Conservation (phyloP, 64 coral and sea anemone genomes). For the Montipora capricornis region DNA sequence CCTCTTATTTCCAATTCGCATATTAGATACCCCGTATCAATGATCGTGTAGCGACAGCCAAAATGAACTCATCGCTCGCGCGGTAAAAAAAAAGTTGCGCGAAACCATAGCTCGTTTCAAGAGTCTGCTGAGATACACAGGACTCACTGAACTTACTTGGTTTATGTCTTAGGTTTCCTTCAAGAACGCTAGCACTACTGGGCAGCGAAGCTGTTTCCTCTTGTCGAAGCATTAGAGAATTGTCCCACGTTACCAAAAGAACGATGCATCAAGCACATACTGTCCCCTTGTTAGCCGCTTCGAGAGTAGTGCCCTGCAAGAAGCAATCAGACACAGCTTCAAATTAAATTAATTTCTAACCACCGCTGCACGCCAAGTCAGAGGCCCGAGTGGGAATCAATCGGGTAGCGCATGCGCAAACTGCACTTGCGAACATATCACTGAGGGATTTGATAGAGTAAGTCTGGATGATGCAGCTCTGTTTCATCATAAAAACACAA, state of each 20-base stretch:
- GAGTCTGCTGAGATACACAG: constrained; percentile 3
- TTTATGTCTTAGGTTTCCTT: constrained; percentile 25
- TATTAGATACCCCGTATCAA: background rate
- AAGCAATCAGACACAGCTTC: background rate
- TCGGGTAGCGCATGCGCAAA: constrained; percentile 5
- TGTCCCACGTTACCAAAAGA: constrained; percentile 1
- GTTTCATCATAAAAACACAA: background rate
- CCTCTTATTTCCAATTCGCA: background rate
- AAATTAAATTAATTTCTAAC: background rate
- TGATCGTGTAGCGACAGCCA: background rate
- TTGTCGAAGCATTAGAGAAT: constrained; percentile 47
- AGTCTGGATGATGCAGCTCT: background rate
- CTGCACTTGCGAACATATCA: background rate
- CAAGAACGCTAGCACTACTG: constrained; percentile 27
- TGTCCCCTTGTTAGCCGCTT: constrained; percentile 21
- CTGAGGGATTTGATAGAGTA: background rate
- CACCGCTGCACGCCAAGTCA: constrained; percentile 13
- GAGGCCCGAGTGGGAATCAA: constrained; percentile 7
- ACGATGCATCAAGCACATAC: constrained; percentile 47
- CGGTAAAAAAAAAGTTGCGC: constrained; percentile 1
- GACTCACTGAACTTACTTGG: background rate
- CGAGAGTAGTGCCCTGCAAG: constrained; percentile 16
- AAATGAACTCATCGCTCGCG: background rate
- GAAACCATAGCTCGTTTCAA: background rate
- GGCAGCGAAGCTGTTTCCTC: constrained; percentile 33